These are phyloP conservation scores for Phasianus colchicus DNA, from an alignment of 2,113 vertebrate species.

Conservation along the genomic window DNA sequence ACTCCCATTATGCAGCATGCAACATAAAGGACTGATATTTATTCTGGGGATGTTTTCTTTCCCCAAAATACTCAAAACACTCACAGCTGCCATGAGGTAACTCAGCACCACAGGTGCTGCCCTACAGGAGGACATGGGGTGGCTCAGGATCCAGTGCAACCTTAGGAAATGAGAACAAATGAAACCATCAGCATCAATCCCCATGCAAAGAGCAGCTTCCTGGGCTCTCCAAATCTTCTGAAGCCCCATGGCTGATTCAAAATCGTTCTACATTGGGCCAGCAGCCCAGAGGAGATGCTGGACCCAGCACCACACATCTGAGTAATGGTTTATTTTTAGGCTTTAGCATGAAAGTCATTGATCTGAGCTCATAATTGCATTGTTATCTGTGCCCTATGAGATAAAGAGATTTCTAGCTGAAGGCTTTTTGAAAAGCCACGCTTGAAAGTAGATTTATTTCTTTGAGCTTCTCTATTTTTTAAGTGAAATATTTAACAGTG, in stretches of 20 bases:
- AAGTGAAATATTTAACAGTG: constrained; percentile 9
- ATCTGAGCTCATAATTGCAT: constrained; percentile 36
- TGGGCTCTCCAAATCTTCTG: background rate
- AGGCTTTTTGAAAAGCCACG: constrained; percentile 34
- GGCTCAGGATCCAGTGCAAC: fast-evolving
- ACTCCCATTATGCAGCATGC: constrained; percentile 28
- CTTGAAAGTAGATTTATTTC: background rate
- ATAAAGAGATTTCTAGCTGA: constrained; percentile 36
- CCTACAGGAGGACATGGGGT: too few species aligned
- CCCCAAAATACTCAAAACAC: background rate
- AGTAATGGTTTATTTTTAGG: background rate
- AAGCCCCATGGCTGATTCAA: fast-evolving
- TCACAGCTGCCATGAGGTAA: background rate
- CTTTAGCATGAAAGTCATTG: constrained; percentile 16
- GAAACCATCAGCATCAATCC: background rate
- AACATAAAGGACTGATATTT: constrained; percentile 46
- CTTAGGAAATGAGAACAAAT: background rate
- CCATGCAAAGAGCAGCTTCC: too few species aligned
- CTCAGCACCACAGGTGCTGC: background rate
- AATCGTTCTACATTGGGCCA: background rate
- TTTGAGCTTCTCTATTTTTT: constrained; percentile 10
- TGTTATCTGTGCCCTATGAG: constrained; percentile 11
- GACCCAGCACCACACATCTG: background rate
- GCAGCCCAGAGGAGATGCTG: background rate
- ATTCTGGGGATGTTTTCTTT: background rate